Percentiles rank a stretch among this genome's conserved stretches.
These are phyloP conservation scores for Anthonomus grandis DNA, from an alignment of 1,140 invertebrate genomes.

Conservation along the genomic window DNA sequence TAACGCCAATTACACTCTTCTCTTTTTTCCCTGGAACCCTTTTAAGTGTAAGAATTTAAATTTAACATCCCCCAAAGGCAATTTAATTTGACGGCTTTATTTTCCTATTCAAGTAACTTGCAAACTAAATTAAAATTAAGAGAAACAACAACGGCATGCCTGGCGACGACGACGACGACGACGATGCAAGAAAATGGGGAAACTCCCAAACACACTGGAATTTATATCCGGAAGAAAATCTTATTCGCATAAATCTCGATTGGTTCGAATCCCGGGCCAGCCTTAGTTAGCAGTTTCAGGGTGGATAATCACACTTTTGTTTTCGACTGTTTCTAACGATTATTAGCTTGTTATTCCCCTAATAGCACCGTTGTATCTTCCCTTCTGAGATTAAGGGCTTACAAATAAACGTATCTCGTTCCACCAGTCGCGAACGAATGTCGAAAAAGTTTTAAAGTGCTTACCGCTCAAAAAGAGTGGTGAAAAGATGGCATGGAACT, in stretches of 20 bases:
- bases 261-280: slow-evolving; percentile 37
- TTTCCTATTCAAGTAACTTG: slow-evolving; percentile 19
- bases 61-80: slow-evolving; percentile 16
- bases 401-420: slow-evolving; percentile 22
- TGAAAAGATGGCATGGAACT: too few species aligned
- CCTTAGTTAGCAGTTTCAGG: slow-evolving; percentile 43
- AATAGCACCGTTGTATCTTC: slow-evolving; percentile 39
- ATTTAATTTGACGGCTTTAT: slow-evolving; percentile 21
- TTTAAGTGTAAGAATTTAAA: too few species aligned
- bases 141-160: slow-evolving; percentile 12
- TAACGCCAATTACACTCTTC: too few species aligned
- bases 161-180: too few species aligned
- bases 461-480: too few species aligned
- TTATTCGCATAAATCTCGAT: slow-evolving; percentile 37
- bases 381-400: slow-evolving; percentile 26
- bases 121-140: slow-evolving; percentile 23
- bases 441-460: slow-evolving; percentile 16
- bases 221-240: slow-evolving; percentile 29
- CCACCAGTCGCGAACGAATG: slow-evolving; percentile 12
- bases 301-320: slow-evolving; percentile 43
- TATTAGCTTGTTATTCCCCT: slow-evolving; percentile 44
- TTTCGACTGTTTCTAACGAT: slow-evolving; percentile 41
- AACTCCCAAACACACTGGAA: too few species aligned
- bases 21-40: too few species aligned
- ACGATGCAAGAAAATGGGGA: slow-evolving; percentile 23